Conservation (phyloP, 2,113 vertebrate species). For the Tenrec ecaudatus region DNA sequence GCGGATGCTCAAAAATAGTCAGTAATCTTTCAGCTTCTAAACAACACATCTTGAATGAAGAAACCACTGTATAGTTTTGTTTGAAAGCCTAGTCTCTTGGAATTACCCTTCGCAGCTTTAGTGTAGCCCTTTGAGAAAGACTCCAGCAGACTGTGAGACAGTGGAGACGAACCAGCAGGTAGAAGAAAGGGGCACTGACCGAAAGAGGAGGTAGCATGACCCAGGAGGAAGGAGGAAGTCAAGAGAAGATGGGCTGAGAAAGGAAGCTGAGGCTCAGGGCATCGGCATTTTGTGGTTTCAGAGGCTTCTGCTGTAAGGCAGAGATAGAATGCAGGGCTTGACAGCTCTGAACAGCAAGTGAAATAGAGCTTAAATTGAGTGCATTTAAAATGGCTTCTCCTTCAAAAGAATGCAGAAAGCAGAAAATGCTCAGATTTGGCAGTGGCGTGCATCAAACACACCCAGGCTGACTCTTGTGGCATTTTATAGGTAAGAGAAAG, state of each 20-base stretch:
- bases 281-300: constrained; percentile 5
- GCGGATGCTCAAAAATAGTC: background rate
- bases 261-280: background rate
- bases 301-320: background rate
- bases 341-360: background rate
- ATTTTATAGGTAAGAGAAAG: background rate
- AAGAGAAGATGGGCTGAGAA: constrained; percentile 2
- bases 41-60: constrained; percentile 5
- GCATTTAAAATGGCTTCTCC: constrained; percentile 48
- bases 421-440: background rate
- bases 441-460: background rate
- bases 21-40: constrained; percentile 7
- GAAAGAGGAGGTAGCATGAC: constrained; percentile 26
- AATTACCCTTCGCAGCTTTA: constrained; percentile 17
- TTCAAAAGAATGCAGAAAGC: constrained; percentile 11
- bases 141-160: background rate
- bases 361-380: constrained; percentile 21
- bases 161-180: constrained; percentile 28
- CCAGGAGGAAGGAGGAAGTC: constrained; percentile 35
- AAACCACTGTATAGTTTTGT: constrained; percentile 58
- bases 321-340: constrained; percentile 5
- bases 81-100: constrained; percentile 44
- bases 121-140: constrained; percentile 25
- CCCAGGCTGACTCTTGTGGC: background rate
- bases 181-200: background rate